phyloP scores from a whole-genome alignment of 30 jellyfish, hydroid and myxozoan species.

The Aurelia coerulea region DNA sequence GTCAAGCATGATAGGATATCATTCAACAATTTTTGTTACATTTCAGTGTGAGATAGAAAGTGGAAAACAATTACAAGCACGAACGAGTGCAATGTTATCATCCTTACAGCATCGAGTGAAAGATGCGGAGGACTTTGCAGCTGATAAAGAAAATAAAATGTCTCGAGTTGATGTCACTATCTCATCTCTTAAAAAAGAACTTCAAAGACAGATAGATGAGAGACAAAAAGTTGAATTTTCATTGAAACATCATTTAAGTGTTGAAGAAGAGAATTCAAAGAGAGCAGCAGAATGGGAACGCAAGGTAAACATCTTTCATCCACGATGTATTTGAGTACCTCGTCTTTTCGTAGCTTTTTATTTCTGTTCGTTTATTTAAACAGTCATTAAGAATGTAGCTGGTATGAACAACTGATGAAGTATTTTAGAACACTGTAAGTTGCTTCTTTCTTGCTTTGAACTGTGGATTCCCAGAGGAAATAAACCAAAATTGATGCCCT shows the following conservation, averaged over 20 bases:
- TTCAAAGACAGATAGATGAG: constrained; percentile 61
- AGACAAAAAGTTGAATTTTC: constrained; percentile 72
- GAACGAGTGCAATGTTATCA: constrained; percentile 65
- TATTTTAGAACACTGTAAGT: too few relatives aligned
- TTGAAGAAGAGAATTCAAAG: constrained; percentile 74
- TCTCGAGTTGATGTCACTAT: constrained; percentile 64
- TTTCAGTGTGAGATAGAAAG: constrained; percentile 72
- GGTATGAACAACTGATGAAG: too few relatives aligned
- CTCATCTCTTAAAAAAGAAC: constrained; percentile 65
- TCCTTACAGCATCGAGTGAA: constrained; percentile 72
- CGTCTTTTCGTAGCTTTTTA: too few relatives aligned
- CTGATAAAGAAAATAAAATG: constrained; percentile 66
- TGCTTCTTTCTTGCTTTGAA: too few relatives aligned
- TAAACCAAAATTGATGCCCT: too few relatives aligned
- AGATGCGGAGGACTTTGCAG: constrained; percentile 84
- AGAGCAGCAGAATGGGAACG: constrained; percentile 67
- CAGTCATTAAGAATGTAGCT: too few relatives aligned
- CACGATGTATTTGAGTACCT: too few relatives aligned
- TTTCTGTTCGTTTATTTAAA: too few relatives aligned
- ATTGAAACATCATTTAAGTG: constrained; percentile 61
- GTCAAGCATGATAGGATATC: neutral
- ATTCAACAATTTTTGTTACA: too few relatives aligned
- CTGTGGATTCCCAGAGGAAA: too few relatives aligned
- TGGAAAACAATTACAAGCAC: constrained; percentile 72
- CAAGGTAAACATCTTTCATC: constrained; percentile 36